Conservation (phyloP, 1,140 invertebrate genomes). For the Agrypnia vestita region DNA sequence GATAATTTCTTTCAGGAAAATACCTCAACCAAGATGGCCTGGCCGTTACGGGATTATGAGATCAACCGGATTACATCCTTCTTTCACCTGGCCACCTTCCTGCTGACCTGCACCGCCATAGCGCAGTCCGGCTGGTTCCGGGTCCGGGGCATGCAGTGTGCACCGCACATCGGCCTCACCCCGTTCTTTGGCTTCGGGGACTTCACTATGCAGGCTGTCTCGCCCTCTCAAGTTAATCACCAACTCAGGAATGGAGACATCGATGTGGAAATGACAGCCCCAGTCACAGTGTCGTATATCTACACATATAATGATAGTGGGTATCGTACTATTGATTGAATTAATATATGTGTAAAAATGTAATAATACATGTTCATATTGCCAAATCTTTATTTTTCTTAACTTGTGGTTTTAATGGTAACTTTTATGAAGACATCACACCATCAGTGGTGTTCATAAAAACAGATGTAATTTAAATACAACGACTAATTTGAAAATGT, state of each 20-base stretch:
- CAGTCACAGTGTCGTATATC: constrained; percentile 32
- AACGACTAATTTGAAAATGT: too few relatives aligned
- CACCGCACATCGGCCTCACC: constrained; percentile 70
- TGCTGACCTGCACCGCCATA: constrained; percentile 71
- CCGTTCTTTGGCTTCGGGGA: constrained; percentile 67
- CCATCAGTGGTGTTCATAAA: too few relatives aligned
- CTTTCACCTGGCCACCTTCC: constrained; percentile 72
- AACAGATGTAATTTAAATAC: too few relatives aligned
- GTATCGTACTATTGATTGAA: not conserved
- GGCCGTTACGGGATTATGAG: constrained; percentile 63
- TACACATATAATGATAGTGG: constrained; percentile 25
- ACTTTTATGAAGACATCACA: constrained; percentile 59
- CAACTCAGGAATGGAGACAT: constrained; percentile 37
- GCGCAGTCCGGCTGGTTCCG: constrained; percentile 74
- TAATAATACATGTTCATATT: constrained; percentile 1
- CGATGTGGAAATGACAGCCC: constrained; percentile 35
- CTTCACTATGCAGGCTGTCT: constrained; percentile 47
- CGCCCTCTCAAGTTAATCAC: not conserved
- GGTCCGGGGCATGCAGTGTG: constrained; percentile 70
- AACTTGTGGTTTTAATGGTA: too few relatives aligned
- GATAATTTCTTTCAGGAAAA: not conserved
- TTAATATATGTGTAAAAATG: too few relatives aligned
- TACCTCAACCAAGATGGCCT: constrained; percentile 36
- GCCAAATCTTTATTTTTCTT: constrained; percentile 9
- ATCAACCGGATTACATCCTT: constrained; percentile 73